phyloP scores from a whole-genome alignment of 2,113 vertebrate species.

The Xenopus tropicalis region UCB_Xtro_10.0 CM004446.2:69746501-69747000 shows the following conservation, averaged over 20 bases:
- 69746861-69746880: constrained; percentile 31
- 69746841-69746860: constrained; percentile 39
- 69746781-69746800: constrained; percentile 46
- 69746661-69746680: constrained; percentile 42
- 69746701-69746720: constrained; percentile 33
- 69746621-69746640: constrained; percentile 33
- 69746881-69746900: constrained; percentile 29
- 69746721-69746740: constrained; percentile 25
- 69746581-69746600: constrained; percentile 1
- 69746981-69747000: constrained; percentile 18
- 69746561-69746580: background rate
- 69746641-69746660: constrained; percentile 45
- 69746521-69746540: constrained; percentile 8
- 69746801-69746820: constrained; percentile 39
- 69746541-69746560: background rate
- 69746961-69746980: constrained; percentile 18
- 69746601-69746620: constrained; percentile 30
- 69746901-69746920: constrained; percentile 36
- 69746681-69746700: constrained; percentile 37
- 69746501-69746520: background rate
- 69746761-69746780: constrained; percentile 36
- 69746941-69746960: constrained; percentile 12
- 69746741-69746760: constrained; percentile 21
- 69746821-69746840: constrained; percentile 41
- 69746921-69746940: constrained; percentile 24